phyloP scores from a whole-genome alignment of 1,140 invertebrate species.

The Stenopsyche tienmushanensis region DNA sequence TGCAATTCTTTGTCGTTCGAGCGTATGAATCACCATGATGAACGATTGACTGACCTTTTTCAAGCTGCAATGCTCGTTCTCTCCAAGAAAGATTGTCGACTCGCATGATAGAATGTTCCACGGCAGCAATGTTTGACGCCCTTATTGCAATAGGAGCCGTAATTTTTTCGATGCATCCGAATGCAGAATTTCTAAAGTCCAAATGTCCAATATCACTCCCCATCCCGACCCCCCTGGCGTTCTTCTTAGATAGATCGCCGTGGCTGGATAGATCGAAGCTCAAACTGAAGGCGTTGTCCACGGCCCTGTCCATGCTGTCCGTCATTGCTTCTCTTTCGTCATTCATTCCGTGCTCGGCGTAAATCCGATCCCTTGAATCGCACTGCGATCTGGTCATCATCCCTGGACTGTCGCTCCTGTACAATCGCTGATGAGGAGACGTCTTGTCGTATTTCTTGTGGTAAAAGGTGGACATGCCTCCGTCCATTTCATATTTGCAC shows the following conservation, averaged over 20 bases:
- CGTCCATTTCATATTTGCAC: constrained; percentile 43
- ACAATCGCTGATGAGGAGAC: constrained; percentile 51
- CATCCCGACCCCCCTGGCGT: constrained; percentile 47
- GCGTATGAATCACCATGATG: background rate
- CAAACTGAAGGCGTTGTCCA: constrained; percentile 30
- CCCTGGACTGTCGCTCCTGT: constrained; percentile 47
- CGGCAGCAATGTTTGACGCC: constrained; percentile 33
- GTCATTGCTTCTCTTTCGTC: constrained; percentile 39
- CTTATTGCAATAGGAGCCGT: constrained; percentile 42
- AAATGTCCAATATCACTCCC: constrained; percentile 38
- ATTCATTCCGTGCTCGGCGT: constrained; percentile 43
- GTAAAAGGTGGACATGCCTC: constrained; percentile 47
- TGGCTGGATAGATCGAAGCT: constrained; percentile 29
- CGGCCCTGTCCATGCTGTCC: constrained; percentile 33
- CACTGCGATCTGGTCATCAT: constrained; percentile 10
- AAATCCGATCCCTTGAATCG: constrained; percentile 26
- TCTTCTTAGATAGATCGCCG: constrained; percentile 39
- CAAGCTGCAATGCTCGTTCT: constrained; percentile 58
- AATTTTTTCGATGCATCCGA: constrained; percentile 46
- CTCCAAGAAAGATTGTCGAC: constrained; percentile 56
- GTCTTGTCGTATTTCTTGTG: constrained; percentile 57
- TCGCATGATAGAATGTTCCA: constrained; percentile 48
- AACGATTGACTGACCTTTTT: constrained; percentile 52
- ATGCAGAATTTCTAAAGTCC: constrained; percentile 46
- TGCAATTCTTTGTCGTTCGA: background rate